Percentiles rank a stretch among this genome's conserved stretches.
These are phyloP conservation scores for Phaetusa simplex DNA, from an alignment of 2,113 vertebrate genomes.

Conservation along the genomic window DNA sequence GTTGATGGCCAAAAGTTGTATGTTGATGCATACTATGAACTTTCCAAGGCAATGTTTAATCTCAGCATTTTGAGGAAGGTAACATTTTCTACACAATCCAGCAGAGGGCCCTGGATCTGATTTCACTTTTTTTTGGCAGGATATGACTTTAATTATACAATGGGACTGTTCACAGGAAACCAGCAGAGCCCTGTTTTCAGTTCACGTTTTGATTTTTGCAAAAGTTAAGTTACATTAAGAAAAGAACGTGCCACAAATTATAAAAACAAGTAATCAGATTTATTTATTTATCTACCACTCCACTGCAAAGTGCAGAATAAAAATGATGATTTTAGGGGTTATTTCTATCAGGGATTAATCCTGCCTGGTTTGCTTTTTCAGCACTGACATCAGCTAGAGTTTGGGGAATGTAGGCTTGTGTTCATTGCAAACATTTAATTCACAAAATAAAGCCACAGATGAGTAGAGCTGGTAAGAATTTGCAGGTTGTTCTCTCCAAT, in stretches of 20 bases:
- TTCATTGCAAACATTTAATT: not conserved
- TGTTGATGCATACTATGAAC: not conserved
- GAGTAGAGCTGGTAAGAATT: not conserved
- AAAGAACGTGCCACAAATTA: not conserved
- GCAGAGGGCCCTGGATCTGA: conserved; percentile 9
- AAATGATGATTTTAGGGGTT: not conserved
- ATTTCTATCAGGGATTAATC: conserved; percentile 20
- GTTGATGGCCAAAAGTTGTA: not conserved
- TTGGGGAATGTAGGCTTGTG: not conserved
- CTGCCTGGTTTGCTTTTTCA: conserved; percentile 18
- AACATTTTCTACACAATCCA: not conserved
- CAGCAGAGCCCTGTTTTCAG: not conserved
- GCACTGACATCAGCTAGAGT: conserved; percentile 29
- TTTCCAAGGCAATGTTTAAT: not conserved
- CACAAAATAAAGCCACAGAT: conserved; percentile 1
- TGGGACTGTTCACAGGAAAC: not conserved
- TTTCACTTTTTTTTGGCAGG: not conserved
- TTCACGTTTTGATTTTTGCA: not conserved
- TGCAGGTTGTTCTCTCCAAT: not conserved
- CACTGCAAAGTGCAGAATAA: not conserved
- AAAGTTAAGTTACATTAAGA: not conserved
- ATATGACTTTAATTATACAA: not conserved
- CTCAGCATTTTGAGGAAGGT: not conserved
- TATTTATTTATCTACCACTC: not conserved
- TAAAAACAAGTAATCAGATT: not conserved